Evolutionary conservation across 53 echinoderm and acorn worm species (phyloP).

Genomic region (Hippasteria phrygiana): DNA sequence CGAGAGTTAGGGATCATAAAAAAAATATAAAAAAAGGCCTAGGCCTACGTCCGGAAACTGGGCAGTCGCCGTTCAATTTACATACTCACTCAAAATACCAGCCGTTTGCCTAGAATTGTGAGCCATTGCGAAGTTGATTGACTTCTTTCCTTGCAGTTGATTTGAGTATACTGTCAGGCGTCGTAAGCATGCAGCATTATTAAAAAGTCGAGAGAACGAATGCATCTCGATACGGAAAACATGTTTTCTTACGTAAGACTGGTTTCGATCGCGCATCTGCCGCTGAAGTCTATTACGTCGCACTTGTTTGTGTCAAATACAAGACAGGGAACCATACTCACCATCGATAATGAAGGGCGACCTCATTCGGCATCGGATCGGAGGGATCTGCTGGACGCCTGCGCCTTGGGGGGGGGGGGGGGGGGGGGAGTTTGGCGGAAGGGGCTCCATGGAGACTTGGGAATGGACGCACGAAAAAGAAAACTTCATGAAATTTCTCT

Average conservation of each 20-base stretch:
- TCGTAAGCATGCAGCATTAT: background rate
- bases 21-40: background rate
- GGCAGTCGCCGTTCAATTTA: background rate
- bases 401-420: too few species aligned
- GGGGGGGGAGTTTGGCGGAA: too few species aligned
- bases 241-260: background rate
- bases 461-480: too few species aligned
- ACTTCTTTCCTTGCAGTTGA: background rate
- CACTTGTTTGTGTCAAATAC: too few species aligned
- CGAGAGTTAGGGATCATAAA: too few species aligned
- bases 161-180: background rate
- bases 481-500: too few species aligned
- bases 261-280: background rate
- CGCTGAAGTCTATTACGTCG: background rate
- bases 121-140: background rate
- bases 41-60: background rate
- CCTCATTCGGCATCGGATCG: background rate
- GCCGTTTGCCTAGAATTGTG: slow-evolving; percentile 57
- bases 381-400: too few species aligned
- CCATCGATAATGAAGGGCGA: background rate
- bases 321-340: slow-evolving; percentile 3
- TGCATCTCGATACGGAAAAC: background rate
- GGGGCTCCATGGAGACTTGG: too few species aligned
- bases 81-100: slow-evolving; percentile 83
- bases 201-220: background rate